Percentiles rank a stretch among this genome's conserved stretches.
phyloP scores from a whole-genome alignment of 2,888 invertebrate species.

The Anticlea derivata region DNA sequence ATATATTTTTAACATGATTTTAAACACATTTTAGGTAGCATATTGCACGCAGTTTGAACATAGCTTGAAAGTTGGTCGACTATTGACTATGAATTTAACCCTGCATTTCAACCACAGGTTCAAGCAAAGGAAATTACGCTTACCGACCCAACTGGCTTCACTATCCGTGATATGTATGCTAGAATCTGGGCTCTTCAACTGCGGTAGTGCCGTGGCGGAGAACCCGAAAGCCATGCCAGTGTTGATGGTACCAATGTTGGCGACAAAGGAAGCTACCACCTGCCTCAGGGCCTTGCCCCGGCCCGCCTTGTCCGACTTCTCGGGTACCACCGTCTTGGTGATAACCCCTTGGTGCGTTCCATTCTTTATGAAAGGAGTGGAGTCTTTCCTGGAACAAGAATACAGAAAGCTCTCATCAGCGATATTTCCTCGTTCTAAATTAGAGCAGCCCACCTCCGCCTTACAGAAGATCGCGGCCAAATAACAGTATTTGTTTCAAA shows the following conservation, averaged over 20 bases:
- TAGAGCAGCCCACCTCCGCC: no score
- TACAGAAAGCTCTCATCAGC: neutral
- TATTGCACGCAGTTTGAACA: no score
- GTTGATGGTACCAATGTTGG: constrained; percentile 87
- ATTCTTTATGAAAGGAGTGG: constrained; percentile 71
- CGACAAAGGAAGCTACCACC: constrained; percentile 85
- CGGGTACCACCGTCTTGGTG: constrained; percentile 52
- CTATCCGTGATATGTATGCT: constrained; percentile 78
- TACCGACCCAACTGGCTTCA: constrained; percentile 88
- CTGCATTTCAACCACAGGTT: no score
- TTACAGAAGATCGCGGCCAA: no score
- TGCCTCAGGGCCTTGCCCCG: constrained; percentile 79
- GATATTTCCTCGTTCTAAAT: no score
- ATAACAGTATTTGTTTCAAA: no score
- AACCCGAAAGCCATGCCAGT: constrained; percentile 89
- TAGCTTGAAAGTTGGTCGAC: no score
- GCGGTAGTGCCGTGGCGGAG: constrained; percentile 86
- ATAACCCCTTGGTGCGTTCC: constrained; percentile 55
- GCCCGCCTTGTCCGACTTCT: constrained; percentile 55
- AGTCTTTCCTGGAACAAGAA: constrained; percentile 61
- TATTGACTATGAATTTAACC: no score
- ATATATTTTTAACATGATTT: no score
- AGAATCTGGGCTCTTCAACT: constrained; percentile 77
- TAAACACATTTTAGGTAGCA: no score
- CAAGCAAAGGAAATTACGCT: constrained; percentile 44